Evolutionary conservation across 2,888 invertebrate genomes (phyloP).

Genomic region (Nematopogon swammerdamellus): DNA sequence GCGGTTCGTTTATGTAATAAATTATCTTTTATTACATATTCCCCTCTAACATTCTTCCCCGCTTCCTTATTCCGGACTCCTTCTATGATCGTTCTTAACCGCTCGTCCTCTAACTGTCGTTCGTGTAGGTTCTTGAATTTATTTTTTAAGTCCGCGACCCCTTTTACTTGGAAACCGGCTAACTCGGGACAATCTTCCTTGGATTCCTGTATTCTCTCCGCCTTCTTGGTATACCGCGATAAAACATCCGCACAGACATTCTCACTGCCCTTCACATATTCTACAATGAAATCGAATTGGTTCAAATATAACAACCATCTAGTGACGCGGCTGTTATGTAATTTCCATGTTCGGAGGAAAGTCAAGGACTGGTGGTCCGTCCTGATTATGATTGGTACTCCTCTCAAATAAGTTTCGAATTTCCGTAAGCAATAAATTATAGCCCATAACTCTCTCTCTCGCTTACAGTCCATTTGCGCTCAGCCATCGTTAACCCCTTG

Average conservation of each 20-base stretch:
- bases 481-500: constrained; percentile 9
- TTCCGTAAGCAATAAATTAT: constrained; percentile 13
- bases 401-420: constrained; percentile 15
- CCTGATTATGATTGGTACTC: constrained; percentile 11
- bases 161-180: too few species aligned
- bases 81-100: too few species aligned
- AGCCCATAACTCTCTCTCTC: constrained; percentile 16
- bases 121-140: too few species aligned
- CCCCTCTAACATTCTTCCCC: neutral
- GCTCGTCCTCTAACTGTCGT: too few species aligned
- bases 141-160: too few species aligned
- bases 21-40: neutral
- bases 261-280: too few species aligned
- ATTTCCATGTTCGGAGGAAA: constrained; percentile 13
- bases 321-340: constrained; percentile 12
- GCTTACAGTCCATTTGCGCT: constrained; percentile 14
- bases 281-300: constrained; percentile 11
- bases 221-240: too few species aligned
- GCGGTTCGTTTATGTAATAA: too few species aligned
- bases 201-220: too few species aligned
- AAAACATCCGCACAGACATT: too few species aligned
- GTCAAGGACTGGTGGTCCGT: constrained; percentile 14
- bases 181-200: too few species aligned
- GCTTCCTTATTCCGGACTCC: too few species aligned
- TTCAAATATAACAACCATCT: constrained; percentile 14